Conservation (phyloP, 2,797 vertebrate genomes). For the Sebastes umbrosus region DNA sequence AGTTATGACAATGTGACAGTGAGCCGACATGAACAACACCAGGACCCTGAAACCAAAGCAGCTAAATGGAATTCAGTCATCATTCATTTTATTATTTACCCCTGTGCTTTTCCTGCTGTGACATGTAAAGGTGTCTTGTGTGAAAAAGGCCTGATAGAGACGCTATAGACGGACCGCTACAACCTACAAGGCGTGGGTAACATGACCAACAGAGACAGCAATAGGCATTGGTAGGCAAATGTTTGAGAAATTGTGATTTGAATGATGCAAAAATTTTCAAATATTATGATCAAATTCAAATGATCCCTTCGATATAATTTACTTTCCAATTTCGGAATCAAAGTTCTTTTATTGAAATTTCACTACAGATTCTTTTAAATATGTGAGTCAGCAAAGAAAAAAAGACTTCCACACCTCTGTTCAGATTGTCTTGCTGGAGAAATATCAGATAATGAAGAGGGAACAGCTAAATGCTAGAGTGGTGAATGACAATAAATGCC, state of each 20-base stretch:
- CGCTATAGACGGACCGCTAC: too few relatives aligned
- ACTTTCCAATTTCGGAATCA: neutral
- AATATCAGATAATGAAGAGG: neutral
- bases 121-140: too few relatives aligned
- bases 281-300: neutral
- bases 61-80: neutral
- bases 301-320: neutral
- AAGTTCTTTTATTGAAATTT: neutral
- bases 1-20: neutral
- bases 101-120: too few relatives aligned
- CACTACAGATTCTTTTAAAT: neutral
- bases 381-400: neutral
- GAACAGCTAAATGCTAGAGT: neutral
- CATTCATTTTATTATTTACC: neutral
- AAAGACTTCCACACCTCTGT: neutral
- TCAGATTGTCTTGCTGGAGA: neutral
- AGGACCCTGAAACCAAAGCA: neutral
- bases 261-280: neutral
- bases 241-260: neutral
- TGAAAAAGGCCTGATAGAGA: neutral
- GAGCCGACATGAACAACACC: neutral
- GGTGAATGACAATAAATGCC: neutral
- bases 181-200: neutral
- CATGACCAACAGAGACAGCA: neutral
- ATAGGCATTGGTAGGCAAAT: too few relatives aligned